Evolutionary conservation across 2,797 vertebrate species (phyloP), one percentile per base, ranked within the genome.

Genomic region (Pangasius larnaudii): DNA sequence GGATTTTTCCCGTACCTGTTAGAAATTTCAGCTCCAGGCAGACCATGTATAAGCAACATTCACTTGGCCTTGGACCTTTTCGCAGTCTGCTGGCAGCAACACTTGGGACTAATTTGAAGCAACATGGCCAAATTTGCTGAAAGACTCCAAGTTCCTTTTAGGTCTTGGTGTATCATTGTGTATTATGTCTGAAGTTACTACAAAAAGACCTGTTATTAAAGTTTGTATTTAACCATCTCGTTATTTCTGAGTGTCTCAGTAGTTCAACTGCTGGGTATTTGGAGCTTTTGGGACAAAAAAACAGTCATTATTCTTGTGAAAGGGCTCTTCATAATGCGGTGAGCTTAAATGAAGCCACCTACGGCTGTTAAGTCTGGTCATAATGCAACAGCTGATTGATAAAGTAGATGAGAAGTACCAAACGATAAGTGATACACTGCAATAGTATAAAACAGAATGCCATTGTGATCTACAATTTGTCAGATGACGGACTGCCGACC

Each of bases 21-120:
- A 14, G 36, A 82, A 86, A 58, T 77, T 78, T 84, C 51, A 79
- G 71, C 56, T 79, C 59, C 72, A 80, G n/a, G 67, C 74, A 84
- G 42, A 79, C 81, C 9, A 46, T 16, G 27, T n/a, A 85, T 59
- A 85, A 77, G 56, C 65, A 80, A 74, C 46, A 72, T 63, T 82
- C 13, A 53, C 83, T 85, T 79, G 63, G 79, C 69, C 77, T 75
- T 89, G 42, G 61, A 85, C 6, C 11, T 63, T 78, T 86, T 86
- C 42, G 27, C 61, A 78, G 86, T 87, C 49, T 87, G 81, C 51
- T 88, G 87, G 77, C 27, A 71, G 67, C 58, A 84, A 27, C 79
- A n/a, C 39, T n/a, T 46, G 58, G 79, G 58, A 33, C 51, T 67
- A 27, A 63, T 24, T 39, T 53, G 30, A 67, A 56, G 72, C 42